These are phyloP conservation scores for Periophthalmus modestus DNA, from an alignment of 2,113 vertebrate genomes.

Conservation along the genomic window DNA sequence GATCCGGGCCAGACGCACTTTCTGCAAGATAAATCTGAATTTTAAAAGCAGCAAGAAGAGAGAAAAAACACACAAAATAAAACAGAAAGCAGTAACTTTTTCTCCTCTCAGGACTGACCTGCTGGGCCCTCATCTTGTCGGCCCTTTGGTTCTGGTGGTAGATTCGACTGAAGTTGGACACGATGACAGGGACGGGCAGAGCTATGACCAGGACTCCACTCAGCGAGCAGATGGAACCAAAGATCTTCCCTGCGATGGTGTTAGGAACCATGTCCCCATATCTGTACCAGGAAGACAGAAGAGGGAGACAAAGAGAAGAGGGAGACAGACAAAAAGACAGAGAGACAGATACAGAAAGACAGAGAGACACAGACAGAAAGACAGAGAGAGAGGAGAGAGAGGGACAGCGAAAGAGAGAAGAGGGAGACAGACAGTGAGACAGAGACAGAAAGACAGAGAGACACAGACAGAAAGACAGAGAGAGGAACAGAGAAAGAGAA, in stretches of 20 bases:
- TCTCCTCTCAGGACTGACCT: conserved; percentile 32
- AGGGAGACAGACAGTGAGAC: neutral
- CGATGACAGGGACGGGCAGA: conserved; percentile 70
- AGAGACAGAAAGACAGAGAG: no score
- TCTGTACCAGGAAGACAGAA: conserved; percentile 22
- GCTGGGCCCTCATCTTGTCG: conserved; percentile 73
- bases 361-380: neutral
- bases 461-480: neutral
- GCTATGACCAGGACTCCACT: conserved; percentile 74
- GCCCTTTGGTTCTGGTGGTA: conserved; percentile 75
- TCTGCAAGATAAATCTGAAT: conserved; percentile 70
- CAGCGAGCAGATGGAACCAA: conserved; percentile 71
- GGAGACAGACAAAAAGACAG: neutral
- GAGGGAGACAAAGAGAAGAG: no score
- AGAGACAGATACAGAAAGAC: no score
- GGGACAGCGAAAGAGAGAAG: no score
- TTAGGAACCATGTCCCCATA: conserved; percentile 74
- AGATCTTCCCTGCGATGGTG: conserved; percentile 73
- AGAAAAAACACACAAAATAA: neutral
- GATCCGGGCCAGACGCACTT: conserved; percentile 87
- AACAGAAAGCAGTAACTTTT: no score
- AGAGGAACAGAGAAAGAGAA: no score
- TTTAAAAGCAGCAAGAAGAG: conserved; percentile 8
- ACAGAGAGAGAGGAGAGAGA: neutral
- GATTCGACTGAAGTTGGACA: conserved; percentile 75